Base-by-base conservation (phyloP, 2,113 vertebrate species). In the Pantherophis guttatus region DNA sequence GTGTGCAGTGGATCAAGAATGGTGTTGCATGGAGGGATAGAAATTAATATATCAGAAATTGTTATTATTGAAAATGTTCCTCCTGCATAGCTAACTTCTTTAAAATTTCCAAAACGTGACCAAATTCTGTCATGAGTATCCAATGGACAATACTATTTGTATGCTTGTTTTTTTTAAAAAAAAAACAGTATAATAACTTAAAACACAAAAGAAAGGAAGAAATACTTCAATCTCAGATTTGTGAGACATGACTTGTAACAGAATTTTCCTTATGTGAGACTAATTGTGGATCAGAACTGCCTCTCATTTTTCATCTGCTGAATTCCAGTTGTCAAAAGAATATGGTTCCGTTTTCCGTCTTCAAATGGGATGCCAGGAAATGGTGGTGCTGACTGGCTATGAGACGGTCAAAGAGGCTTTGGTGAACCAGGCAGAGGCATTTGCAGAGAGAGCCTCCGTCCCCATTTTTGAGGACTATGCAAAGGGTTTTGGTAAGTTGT, bases 331-430 rank as follows among this genome's bases (percentile, higher is more conserved):
- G 29, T 90, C 94, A 21, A 91, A 96, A 55, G 29, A 70, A 17
- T 96, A 95, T 70, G 94, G 95, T 8, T 24, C 94, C 1, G 54
- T 95, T 33, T 96, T 95, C 81, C 95, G 0, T 70, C 65, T 70
- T 97, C 53, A 95, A 95, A 48, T 96, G 95, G 96, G 95, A 52
- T 21, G 12, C 53, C 86, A 90, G 53, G 96, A 97, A 92, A 53
- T 96, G 3, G 97, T 97, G 17, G 97, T 97, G 39, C 94, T 98
- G 75, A 94, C 96, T 90, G 96, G 97, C 39, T 98, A 97, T 0
- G 93, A 98, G 75, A 96, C 94, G 0, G 96, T 98, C 54, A 98
- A 97, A 70, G 97, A 97, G 90, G 97, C 97, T 92, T 97, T 44
- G 0, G 58, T 98, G 53, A 96, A 96, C 86, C 58, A 97, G 23